These are phyloP conservation scores for Oplegnathus fasciatus DNA, from an alignment of 2,113 vertebrate genomes.

Conservation along the genomic window DNA sequence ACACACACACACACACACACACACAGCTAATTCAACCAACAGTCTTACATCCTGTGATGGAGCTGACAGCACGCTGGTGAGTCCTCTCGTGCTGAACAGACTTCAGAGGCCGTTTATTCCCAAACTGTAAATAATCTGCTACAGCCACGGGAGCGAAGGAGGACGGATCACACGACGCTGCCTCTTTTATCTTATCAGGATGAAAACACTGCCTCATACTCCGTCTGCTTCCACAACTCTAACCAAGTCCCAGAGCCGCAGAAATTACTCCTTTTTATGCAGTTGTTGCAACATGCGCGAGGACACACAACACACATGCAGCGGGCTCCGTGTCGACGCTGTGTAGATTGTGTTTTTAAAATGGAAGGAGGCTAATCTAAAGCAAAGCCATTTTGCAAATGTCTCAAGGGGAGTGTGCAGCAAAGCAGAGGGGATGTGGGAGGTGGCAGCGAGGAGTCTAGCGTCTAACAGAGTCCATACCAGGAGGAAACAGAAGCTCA, in stretches of 20 bases:
- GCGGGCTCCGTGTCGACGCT: not conserved
- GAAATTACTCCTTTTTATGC: not conserved
- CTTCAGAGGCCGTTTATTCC: slow-evolving; percentile 44
- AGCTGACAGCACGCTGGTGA: slow-evolving; percentile 1
- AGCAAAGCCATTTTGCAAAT: not conserved
- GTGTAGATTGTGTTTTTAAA: not conserved
- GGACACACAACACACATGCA: not conserved
- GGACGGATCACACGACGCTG: not conserved
- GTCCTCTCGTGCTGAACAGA: slow-evolving; percentile 12
- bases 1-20: slow-evolving; percentile 5
- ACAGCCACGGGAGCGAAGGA: not conserved
- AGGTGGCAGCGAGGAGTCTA: not conserved
- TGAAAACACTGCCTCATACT: not conserved
- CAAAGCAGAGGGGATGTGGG: slow-evolving; percentile 3
- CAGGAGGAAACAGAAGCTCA: not conserved
- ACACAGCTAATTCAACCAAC: slow-evolving; percentile 8
- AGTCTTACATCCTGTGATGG: slow-evolving; percentile 15
- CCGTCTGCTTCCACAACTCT: not conserved
- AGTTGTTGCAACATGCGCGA: not conserved
- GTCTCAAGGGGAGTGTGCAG: slow-evolving; percentile 2
- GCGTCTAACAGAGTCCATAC: not conserved
- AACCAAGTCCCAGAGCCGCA: not conserved
- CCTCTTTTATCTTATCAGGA: slow-evolving; percentile 16
- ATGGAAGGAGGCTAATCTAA: slow-evolving; percentile 8
- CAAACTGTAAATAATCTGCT: slow-evolving; percentile 25